A percentile compares a stretch with the other conserved stretches of the same genome.
Evolutionary conservation across 2,888 invertebrate genomes (phyloP).

Genomic region (Phengaris arion): DNA sequence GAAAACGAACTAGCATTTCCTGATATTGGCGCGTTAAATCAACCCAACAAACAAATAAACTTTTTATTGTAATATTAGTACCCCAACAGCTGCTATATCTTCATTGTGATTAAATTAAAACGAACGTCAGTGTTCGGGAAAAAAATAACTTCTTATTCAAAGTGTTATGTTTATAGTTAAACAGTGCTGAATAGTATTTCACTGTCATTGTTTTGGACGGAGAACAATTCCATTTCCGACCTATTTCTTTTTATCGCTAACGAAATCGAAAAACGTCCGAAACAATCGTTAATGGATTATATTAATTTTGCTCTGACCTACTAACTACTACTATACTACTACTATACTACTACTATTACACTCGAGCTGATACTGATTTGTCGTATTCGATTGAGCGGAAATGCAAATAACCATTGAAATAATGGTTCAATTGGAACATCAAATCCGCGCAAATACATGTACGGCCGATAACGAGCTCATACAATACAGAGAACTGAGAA

Average conservation of each 20-base stretch:
- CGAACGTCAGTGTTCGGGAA: neutral
- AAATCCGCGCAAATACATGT: neutral
- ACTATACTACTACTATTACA: neutral
- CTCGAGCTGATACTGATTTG: constrained; percentile 10
- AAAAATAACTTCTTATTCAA: constrained; percentile 4
- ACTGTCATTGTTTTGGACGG: constrained; percentile 16
- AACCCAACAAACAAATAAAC: too few relatives aligned
- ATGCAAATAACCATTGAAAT: constrained; percentile 15
- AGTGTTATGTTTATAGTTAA: constrained; percentile 1
- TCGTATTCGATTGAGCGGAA: constrained; percentile 22
- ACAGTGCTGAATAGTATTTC: constrained; percentile 9
- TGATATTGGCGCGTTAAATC: too few relatives aligned
- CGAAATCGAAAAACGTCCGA: constrained; percentile 19
- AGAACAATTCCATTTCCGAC: constrained; percentile 27
- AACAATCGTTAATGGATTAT: neutral
- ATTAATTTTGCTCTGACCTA: neutral
- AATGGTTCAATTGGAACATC: neutral
- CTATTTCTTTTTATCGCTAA: constrained; percentile 26
- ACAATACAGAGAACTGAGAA: constrained; percentile 5
- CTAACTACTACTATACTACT: too few relatives aligned
- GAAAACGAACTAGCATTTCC: too few relatives aligned
- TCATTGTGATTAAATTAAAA: neutral
- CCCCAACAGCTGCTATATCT: neutral
- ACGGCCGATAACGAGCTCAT: neutral
- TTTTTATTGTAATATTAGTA: neutral